phyloP scores from a whole-genome alignment of 2,797 vertebrate genomes.

The Gephyroberyx darwinii region DNA sequence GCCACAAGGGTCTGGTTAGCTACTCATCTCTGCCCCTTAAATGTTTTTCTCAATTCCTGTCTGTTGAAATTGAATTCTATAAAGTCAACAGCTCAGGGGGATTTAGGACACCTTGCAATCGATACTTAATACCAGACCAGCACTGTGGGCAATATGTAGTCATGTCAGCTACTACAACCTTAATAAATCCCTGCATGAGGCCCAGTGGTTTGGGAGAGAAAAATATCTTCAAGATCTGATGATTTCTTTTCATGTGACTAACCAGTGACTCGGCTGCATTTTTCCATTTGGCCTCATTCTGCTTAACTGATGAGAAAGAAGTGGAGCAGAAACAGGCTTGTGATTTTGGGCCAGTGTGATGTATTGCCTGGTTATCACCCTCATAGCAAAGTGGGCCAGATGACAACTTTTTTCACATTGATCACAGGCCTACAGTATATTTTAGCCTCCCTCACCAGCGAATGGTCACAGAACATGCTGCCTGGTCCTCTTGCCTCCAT shows the following conservation, averaged over 20 bases:
- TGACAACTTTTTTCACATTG: neutral
- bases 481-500: neutral
- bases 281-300: slow-evolving; percentile 36
- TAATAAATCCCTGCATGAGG: slow-evolving; percentile 37
- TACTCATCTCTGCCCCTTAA: slow-evolving; percentile 40
- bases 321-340: slow-evolving; percentile 1
- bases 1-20: slow-evolving; percentile 5
- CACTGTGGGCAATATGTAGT: slow-evolving; percentile 6
- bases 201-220: neutral
- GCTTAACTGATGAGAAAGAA: slow-evolving; percentile 21
- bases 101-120: slow-evolving; percentile 37
- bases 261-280: slow-evolving; percentile 30
- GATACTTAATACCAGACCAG: slow-evolving; percentile 40
- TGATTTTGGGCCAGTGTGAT: slow-evolving; percentile 13
- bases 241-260: slow-evolving; percentile 15
- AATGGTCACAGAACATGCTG: neutral
- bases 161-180: slow-evolving; percentile 20
- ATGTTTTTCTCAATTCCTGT: slow-evolving; percentile 31
- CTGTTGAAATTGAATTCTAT: slow-evolving; percentile 33
- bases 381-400: neutral
- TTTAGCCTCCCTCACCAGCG: neutral
- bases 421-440: neutral
- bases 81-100: slow-evolving; percentile 16
- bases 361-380: neutral
- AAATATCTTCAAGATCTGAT: neutral